Conservation (phyloP, 2,113 vertebrate species). For the Blennius ocellaris region DNA sequence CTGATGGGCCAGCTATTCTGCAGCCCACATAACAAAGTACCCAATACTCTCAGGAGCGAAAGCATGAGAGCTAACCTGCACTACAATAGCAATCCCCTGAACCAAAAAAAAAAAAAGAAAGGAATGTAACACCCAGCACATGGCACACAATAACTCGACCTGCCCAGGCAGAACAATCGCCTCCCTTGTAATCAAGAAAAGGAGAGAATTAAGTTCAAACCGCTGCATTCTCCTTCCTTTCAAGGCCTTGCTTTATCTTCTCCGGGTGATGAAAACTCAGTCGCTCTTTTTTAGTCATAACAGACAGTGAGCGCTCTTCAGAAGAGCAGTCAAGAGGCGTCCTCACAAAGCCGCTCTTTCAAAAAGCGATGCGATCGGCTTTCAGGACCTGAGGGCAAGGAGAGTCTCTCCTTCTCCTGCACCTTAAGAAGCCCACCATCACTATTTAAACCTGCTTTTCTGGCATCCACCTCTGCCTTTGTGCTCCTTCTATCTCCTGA, state of each 20-base stretch:
- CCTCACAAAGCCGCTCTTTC: constrained; percentile 75
- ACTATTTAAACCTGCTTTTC: constrained; percentile 46
- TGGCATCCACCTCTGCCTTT: constrained; percentile 43
- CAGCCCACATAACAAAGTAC: constrained; percentile 63
- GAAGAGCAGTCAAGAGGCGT: constrained; percentile 54
- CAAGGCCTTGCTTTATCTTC: constrained; percentile 64
- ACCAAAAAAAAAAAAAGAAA: too few relatives aligned
- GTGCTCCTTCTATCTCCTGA: constrained; percentile 36
- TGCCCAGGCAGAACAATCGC: constrained; percentile 61
- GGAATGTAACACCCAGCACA: constrained; percentile 65
- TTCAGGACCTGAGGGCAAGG: constrained; percentile 75
- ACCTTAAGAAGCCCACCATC: constrained; percentile 52
- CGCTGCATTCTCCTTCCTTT: constrained; percentile 53
- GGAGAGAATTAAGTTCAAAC: constrained; percentile 67
- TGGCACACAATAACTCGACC: constrained; percentile 57
- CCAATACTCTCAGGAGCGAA: constrained; percentile 57
- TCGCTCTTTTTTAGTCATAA: constrained; percentile 73
- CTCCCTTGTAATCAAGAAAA: constrained; percentile 52
- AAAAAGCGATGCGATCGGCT: constrained; percentile 67
- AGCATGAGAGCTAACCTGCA: constrained; percentile 54
- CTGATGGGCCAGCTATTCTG: constrained; percentile 58
- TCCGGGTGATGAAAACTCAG: constrained; percentile 73
- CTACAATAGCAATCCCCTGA: constrained; percentile 49
- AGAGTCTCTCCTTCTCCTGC: constrained; percentile 60
- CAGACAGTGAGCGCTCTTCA: constrained; percentile 72